Evolutionary conservation across 37 sponge, comb jelly and placozoan genomes (phyloP), one percentile per base, ranked within the genome.

Genomic region (Petrosia ficiformis): DNA sequence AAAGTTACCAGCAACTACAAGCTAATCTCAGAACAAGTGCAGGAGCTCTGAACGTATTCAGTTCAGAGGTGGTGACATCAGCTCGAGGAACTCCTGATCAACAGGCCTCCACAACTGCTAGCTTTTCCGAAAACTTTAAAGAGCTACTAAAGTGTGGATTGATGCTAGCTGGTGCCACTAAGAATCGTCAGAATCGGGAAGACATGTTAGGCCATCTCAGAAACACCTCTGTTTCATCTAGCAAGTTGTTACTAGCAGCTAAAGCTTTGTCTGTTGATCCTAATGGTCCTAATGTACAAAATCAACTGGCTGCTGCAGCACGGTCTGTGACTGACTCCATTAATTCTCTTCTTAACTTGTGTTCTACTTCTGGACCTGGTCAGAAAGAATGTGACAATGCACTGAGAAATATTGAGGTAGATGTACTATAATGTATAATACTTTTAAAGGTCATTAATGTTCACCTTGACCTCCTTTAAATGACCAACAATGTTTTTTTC

Each of bases 381-480:
- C 95, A 94, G 88, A 89, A 87, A 78, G 99, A 97, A 67, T 97
- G 99, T 87, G 99, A 97, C 65, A 97, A 87, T 70, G 99, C 95
- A 28, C 72, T 94, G 42, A 86, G 99, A 81, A 97, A 84, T 40
- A 89, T 97, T 74, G 90, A 96, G 93, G 91, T 94, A 14, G 14
- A 14, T 48, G 14, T 48, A 14, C 14, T 14, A n/a, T 44, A 35
- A 77, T 67, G 6, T 25, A 29, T 22, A 4, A 14, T 14, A 34
- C 10, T 19, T 31, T 21, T 66, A n/a, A 24, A 21, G 21, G 29
- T 21, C 24, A 28, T 26, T 71, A 21, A 19, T 16, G 16, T 16
- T 43, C 25, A 24, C n/a, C 29, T 43, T 71, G 29, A 44, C 22
- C n/a, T 28, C 56, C 21, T 71, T 38, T 71, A n/a, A 14, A 21